phyloP scores from a whole-genome alignment of 2,888 invertebrate species.

The Endotricha flammealis region DNA sequence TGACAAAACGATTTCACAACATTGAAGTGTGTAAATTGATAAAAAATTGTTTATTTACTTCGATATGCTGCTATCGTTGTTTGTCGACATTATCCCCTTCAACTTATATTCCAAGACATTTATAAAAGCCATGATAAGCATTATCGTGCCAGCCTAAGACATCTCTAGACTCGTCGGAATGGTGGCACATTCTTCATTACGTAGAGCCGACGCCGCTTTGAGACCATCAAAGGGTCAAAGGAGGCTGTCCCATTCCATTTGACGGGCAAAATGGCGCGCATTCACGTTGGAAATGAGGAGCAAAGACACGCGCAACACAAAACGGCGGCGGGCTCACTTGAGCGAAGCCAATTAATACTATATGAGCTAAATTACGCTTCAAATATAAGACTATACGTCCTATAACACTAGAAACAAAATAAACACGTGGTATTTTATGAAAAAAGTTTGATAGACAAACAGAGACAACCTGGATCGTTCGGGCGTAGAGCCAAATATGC shows the following conservation, averaged over 20 bases:
- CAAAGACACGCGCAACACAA: conserved; percentile 24
- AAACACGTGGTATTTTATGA: too few relatives aligned
- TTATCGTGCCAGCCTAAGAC: not conserved
- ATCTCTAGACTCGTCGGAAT: not conserved
- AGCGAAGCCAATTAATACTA: conserved; percentile 12
- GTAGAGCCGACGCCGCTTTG: conserved; percentile 15
- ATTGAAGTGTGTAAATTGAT: too few relatives aligned
- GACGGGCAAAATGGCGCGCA: conserved; percentile 52
- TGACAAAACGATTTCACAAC: too few relatives aligned
- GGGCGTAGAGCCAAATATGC: too few relatives aligned
- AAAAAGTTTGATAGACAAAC: too few relatives aligned
- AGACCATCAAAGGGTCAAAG: conserved; percentile 59
- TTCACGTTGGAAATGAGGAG: conserved; percentile 66
- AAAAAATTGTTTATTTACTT: too few relatives aligned
- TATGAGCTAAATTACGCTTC: conserved; percentile 11
- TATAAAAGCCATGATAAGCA: not conserved
- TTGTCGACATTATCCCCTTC: not conserved
- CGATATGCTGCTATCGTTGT: too few relatives aligned
- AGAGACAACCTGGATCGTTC: too few relatives aligned
- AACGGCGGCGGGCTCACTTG: conserved; percentile 8
- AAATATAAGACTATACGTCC: too few relatives aligned
- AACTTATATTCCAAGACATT: not conserved
- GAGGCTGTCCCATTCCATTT: conserved; percentile 47
- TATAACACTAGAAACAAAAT: too few relatives aligned
- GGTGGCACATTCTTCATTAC: not conserved